These are phyloP conservation scores for Julus scandinavius DNA, from an alignment of 2,888 invertebrate genomes.

Conservation along the genomic window DNA sequence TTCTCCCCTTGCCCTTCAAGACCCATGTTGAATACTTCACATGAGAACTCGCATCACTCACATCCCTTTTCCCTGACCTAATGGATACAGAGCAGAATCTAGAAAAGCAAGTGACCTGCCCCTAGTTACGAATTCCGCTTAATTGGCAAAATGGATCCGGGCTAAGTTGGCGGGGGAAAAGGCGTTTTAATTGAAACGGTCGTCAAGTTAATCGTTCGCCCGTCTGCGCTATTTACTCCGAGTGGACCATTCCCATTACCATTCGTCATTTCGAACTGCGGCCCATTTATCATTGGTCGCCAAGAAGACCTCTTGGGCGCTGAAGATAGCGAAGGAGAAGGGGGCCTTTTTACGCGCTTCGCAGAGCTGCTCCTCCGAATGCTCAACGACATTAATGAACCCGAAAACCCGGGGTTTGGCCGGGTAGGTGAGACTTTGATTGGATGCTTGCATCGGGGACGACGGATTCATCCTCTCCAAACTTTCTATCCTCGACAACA, in stretches of 20 bases:
- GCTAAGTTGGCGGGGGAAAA: conserved; percentile 19
- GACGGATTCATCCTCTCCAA: conserved; percentile 31
- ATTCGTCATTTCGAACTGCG: not conserved
- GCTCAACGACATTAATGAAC: conserved; percentile 11
- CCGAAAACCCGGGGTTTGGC: conserved; percentile 28
- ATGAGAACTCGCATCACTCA: no score
- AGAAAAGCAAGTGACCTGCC: not conserved
- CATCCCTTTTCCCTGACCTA: not conserved
- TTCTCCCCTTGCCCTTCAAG: no score
- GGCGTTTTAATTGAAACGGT: conserved; percentile 41
- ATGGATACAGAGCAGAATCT: not conserved
- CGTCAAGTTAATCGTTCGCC: conserved; percentile 40
- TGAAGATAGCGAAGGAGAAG: not conserved
- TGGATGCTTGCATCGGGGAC: not conserved
- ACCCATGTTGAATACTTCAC: no score
- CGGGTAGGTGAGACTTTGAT: conserved; percentile 40
- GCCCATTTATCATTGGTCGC: conserved; percentile 37
- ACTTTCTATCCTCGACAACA: conserved; percentile 30
- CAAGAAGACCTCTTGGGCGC: not conserved
- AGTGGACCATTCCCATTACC: conserved; percentile 22
- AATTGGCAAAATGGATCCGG: not conserved
- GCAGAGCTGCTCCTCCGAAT: not conserved
- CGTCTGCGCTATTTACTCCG: conserved; percentile 36
- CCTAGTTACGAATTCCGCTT: conserved; percentile 6
- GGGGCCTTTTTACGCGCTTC: not conserved